phyloP scores from a whole-genome alignment of 2,797 vertebrate genomes.

The Schizopygopsis pylzovi region DNA sequence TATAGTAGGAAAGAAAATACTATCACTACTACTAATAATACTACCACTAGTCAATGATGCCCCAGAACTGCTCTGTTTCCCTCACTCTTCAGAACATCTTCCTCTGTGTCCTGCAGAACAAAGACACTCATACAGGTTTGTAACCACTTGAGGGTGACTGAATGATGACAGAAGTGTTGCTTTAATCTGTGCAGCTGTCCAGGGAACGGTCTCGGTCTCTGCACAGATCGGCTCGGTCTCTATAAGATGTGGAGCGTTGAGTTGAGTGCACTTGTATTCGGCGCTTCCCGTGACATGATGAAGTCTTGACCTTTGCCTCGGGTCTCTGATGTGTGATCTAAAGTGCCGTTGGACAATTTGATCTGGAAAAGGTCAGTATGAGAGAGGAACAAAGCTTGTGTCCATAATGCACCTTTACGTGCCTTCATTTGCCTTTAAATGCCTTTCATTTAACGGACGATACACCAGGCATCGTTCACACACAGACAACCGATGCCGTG shows the following conservation, averaged over 20 bases:
- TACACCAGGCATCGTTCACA: no score
- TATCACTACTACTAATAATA: no score
- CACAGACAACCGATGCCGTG: no score
- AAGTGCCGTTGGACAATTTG: slow-evolving; percentile 16
- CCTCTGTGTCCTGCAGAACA: no score
- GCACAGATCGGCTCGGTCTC: neutral
- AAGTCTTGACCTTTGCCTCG: slow-evolving; percentile 35
- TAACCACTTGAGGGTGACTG: no score
- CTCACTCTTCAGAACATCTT: no score
- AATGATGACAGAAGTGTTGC: no score
- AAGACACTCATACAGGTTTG: no score
- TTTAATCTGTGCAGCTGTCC: neutral
- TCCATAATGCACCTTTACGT: neutral
- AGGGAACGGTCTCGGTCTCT: neutral
- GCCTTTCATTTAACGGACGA: no score
- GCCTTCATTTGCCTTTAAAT: neutral
- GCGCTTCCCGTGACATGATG: neutral
- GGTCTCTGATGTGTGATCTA: slow-evolving; percentile 3
- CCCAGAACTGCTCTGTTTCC: no score
- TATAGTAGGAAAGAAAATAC: no score
- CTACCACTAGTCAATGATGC: no score
- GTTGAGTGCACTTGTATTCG: neutral
- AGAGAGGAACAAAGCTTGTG: neutral
- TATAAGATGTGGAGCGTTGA: neutral
- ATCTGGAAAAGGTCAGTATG: slow-evolving; percentile 35